Percentiles rank a stretch among this genome's conserved stretches.
Evolutionary conservation across 2,797 vertebrate genomes (phyloP).

Genomic region (Perodicticus potto): DNA sequence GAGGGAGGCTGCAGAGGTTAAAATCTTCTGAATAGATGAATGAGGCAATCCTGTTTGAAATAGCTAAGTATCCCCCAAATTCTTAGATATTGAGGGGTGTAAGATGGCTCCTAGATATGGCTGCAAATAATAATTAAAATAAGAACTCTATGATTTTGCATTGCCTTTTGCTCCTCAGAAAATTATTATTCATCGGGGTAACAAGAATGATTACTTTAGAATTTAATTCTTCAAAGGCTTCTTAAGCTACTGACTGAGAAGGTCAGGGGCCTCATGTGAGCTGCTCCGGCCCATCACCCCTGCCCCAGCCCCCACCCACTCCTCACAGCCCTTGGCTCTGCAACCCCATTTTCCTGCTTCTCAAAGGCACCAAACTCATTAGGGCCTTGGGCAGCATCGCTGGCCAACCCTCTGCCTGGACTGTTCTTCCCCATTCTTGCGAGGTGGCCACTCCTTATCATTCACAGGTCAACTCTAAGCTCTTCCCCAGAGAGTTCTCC

Average conservation of each 20-base stretch:
- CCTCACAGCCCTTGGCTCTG: neutral
- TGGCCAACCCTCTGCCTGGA: neutral
- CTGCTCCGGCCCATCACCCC: fast-evolving
- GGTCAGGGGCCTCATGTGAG: too few species aligned
- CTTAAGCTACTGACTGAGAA: neutral
- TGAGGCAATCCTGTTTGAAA: neutral
- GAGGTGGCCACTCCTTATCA: neutral
- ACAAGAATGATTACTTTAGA: neutral
- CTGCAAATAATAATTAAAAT: neutral
- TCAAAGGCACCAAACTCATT: neutral
- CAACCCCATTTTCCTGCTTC: neutral
- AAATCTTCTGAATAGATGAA: neutral
- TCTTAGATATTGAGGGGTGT: neutral
- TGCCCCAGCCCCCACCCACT: neutral
- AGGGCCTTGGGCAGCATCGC: fast-evolving
- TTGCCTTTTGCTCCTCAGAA: neutral
- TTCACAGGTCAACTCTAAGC: neutral
- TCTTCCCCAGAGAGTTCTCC: neutral
- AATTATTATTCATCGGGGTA: neutral
- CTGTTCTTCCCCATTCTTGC: neutral
- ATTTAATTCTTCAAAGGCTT: neutral
- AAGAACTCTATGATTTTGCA: neutral
- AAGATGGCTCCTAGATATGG: neutral
- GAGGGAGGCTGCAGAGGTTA: neutral
- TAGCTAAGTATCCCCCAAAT: too few species aligned